These are phyloP conservation scores for Ectropis crepuscularia DNA, from an alignment of 2,888 invertebrate species.

Conservation along the genomic window DNA sequence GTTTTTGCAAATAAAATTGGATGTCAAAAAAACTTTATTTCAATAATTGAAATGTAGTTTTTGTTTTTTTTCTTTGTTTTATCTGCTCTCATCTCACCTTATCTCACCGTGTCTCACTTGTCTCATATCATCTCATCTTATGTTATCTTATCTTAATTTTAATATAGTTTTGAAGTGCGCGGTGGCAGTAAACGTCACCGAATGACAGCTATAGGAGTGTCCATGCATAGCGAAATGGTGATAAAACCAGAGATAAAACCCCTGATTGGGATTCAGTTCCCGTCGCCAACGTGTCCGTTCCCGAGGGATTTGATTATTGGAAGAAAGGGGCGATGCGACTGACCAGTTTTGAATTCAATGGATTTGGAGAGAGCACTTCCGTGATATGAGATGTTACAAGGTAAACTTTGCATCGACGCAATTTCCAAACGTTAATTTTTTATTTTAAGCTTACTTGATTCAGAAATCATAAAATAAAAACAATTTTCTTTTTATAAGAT, in stretches of 20 bases:
- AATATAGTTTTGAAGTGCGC: slow-evolving; percentile 13
- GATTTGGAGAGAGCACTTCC: neutral
- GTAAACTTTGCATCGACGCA: no score
- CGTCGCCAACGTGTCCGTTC: slow-evolving; percentile 22
- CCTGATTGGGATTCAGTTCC: slow-evolving; percentile 26
- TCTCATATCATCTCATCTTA: no score
- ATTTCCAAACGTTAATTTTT: no score
- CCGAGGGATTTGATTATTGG: slow-evolving; percentile 25
- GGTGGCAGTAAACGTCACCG: slow-evolving; percentile 39
- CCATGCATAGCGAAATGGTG: slow-evolving; percentile 47
- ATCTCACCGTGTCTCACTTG: no score
- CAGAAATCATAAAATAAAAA: no score
- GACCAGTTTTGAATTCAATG: slow-evolving; percentile 2
- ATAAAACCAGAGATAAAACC: slow-evolving; percentile 44
- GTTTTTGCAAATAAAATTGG: no score
- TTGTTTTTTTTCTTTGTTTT: no score
- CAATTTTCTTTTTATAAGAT: no score
- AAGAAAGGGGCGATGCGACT: slow-evolving; percentile 19
- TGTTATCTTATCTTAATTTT: neutral
- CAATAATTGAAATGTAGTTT: no score
- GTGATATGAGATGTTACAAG: neutral
- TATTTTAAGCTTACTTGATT: no score
- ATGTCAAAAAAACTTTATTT: no score
- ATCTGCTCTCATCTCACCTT: no score
- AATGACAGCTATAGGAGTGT: slow-evolving; percentile 31